A percentile compares a stretch with the other conserved stretches of the same genome.
phyloP scores from a whole-genome alignment of 2,113 vertebrate genomes.

The Solea solea region DNA sequence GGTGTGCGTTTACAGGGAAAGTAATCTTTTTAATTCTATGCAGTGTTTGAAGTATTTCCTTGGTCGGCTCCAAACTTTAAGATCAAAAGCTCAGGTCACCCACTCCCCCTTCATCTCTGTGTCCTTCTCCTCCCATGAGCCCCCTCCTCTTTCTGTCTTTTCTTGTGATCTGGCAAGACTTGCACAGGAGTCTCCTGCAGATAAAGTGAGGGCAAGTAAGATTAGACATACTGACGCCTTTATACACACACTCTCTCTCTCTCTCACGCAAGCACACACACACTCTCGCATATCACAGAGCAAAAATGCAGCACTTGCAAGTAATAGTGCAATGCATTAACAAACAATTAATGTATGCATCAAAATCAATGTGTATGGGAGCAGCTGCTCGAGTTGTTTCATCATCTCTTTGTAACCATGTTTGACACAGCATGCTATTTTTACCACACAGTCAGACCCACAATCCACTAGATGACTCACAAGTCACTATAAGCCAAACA shows the following conservation, averaged over 20 bases:
- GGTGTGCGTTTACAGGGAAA: conserved; percentile 1
- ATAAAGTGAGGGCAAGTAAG: conserved; percentile 48
- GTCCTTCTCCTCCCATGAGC: conserved; percentile 18
- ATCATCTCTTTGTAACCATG: conserved; percentile 51
- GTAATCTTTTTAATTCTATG: conserved; percentile 59
- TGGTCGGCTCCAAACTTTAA: conserved; percentile 52
- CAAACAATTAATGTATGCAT: neutral
- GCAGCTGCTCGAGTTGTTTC: conserved; percentile 51
- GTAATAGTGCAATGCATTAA: neutral
- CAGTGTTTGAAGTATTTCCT: conserved; percentile 62
- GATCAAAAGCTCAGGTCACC: conserved; percentile 54
- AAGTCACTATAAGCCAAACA: conserved; percentile 28
- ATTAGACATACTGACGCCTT: conserved; percentile 58
- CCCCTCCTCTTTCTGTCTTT: conserved; percentile 4
- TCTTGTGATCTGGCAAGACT: conserved; percentile 39
- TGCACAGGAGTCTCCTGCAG: conserved; percentile 49
- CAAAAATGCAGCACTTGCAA: neutral
- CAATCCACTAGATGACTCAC: conserved; percentile 55
- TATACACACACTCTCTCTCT: neutral
- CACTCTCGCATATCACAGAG: neutral
- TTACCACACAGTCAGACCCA: conserved; percentile 43
- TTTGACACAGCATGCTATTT: conserved; percentile 64
- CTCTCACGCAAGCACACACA: neutral
- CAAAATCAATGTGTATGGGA: conserved; percentile 20
- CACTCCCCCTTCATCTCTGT: conserved; percentile 33